A percentile compares a stretch with the other conserved stretches of the same genome.
Evolutionary conservation across 2,888 invertebrate genomes (phyloP).

Genomic region (Oegoconia quadripuncta): DNA sequence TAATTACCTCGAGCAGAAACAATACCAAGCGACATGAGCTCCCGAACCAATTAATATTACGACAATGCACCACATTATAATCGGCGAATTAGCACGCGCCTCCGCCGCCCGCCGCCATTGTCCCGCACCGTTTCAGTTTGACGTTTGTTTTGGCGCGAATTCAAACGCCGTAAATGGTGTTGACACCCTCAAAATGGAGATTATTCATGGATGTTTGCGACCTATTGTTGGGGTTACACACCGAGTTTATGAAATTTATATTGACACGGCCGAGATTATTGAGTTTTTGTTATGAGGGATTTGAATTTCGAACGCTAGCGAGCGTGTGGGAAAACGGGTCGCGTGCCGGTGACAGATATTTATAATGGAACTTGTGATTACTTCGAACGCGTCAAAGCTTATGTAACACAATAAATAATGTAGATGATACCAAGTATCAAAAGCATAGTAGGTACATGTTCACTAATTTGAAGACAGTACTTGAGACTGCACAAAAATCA

Average conservation of each 20-base stretch:
- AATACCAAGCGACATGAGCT: not conserved
- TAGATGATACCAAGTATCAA: not conserved
- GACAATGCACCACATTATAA: slow-evolving; percentile 58
- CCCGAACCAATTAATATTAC: slow-evolving; percentile 54
- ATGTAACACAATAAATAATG: not conserved
- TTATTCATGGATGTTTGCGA: slow-evolving; percentile 74
- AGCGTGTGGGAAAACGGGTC: slow-evolving; percentile 54
- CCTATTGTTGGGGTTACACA: slow-evolving; percentile 62
- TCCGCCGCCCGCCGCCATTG: slow-evolving; percentile 49
- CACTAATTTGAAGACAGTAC: slow-evolving; percentile 59
- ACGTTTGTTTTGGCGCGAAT: slow-evolving; percentile 67
- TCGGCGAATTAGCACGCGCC: slow-evolving; percentile 49
- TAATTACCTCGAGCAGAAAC: slow-evolving; percentile 11
- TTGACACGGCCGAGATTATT: slow-evolving; percentile 71
- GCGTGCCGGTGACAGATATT: slow-evolving; percentile 69
- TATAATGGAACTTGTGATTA: slow-evolving; percentile 40
- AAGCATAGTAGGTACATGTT: slow-evolving; percentile 16
- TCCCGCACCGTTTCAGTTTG: slow-evolving; percentile 47
- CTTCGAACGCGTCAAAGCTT: not conserved
- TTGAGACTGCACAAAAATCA: slow-evolving; percentile 42
- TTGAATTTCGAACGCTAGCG: slow-evolving; percentile 51
- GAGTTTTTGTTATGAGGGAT: slow-evolving; percentile 68
- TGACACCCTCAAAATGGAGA: slow-evolving; percentile 74
- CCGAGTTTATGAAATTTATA: slow-evolving; percentile 74
- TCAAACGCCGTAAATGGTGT: slow-evolving; percentile 59